Evolutionary conservation across 2,113 vertebrate genomes (phyloP).

Genomic region (Crotophaga sulcirostris): DNA sequence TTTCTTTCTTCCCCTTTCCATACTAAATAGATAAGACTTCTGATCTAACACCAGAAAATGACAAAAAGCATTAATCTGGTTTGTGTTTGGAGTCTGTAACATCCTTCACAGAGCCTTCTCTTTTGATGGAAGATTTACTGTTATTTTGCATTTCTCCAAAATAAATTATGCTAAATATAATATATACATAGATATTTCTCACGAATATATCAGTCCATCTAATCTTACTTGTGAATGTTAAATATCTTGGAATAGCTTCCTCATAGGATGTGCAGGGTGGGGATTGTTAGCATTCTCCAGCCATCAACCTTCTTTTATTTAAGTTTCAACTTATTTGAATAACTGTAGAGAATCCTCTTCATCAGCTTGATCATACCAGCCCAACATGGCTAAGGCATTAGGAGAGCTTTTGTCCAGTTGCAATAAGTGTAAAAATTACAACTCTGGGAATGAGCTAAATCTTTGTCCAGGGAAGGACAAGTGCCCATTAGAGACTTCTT

Average conservation of each 20-base stretch:
- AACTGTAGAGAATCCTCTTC: background rate
- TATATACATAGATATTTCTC: background rate
- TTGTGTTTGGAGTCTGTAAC: background rate
- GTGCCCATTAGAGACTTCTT: background rate
- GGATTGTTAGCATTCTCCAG: background rate
- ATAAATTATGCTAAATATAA: background rate
- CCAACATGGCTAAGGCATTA: background rate
- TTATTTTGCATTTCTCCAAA: conserved; percentile 18
- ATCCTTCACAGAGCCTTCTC: background rate
- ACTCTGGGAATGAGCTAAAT: background rate
- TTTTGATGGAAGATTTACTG: background rate
- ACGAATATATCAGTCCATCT: background rate
- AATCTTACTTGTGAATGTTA: background rate
- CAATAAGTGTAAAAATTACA: background rate
- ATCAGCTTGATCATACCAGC: background rate
- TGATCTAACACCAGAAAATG: conserved; percentile 21
- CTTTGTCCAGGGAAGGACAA: background rate
- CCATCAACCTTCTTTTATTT: background rate
- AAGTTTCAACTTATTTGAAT: background rate
- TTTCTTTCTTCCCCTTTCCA: background rate
- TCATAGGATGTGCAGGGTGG: background rate
- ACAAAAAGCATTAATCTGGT: background rate
- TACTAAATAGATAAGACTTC: conserved; percentile 18
- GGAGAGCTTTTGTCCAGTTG: background rate
- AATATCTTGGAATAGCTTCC: background rate